Conservation (phyloP, 2,113 vertebrate species). For the Castor canadensis region DNA sequence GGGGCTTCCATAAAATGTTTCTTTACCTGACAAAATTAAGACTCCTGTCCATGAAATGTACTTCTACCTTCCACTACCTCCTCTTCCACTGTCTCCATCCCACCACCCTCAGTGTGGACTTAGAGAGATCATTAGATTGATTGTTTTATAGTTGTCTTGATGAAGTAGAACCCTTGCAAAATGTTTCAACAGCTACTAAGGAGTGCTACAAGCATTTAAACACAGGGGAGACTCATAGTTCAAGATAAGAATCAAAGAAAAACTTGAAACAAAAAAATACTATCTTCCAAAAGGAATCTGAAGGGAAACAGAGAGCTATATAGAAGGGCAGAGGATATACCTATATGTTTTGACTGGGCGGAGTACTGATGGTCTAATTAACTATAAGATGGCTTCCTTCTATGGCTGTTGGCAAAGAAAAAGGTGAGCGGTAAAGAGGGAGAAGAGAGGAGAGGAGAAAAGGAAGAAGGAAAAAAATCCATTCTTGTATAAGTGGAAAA, state of each 20-base stretch:
- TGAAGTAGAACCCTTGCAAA: not conserved
- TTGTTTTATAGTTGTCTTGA: constrained; percentile 16
- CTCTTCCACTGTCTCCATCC: not conserved
- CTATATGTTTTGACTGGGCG: not conserved
- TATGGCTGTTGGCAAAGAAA: not conserved
- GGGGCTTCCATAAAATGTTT: not conserved
- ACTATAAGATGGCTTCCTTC: not conserved
- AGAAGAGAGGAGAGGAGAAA: not conserved
- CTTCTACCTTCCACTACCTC: not conserved
- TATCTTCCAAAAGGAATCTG: not conserved
- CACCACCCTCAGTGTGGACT: not conserved
- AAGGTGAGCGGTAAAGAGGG: no score
- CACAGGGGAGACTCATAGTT: not conserved
- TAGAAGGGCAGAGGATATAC: not conserved
- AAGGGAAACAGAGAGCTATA: not conserved
- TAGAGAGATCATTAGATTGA: not conserved
- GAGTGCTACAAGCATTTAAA: constrained; percentile 15
- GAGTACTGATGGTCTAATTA: not conserved
- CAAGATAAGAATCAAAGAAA: not conserved
- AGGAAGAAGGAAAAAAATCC: not conserved
- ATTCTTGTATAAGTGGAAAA: not conserved
- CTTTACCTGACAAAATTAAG: not conserved
- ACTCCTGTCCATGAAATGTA: not conserved
- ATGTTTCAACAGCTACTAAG: not conserved
- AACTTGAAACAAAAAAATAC: not conserved